Base-by-base conservation (phyloP, 1,140 invertebrate genomes). In the Andricus grossulariae region DNA sequence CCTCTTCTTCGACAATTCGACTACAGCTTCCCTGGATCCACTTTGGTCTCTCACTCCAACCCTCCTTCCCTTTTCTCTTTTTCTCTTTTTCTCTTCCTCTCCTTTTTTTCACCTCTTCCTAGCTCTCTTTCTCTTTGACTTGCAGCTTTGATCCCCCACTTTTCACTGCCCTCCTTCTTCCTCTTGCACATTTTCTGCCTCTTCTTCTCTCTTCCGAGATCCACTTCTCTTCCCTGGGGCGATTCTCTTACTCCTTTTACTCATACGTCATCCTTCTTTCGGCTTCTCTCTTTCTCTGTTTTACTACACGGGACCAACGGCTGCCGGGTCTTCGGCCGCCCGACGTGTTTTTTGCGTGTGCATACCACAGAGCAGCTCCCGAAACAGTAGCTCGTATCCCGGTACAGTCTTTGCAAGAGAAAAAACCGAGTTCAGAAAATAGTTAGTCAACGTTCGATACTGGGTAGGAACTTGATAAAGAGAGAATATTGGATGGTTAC, bases 301-400 rank as follows among this genome's bases (percentile, higher is more conserved):
- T 84, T 82, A 83, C 81, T 80, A 81, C 82, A 81, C 76, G 76
- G 32, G 60, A 66, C 60, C 75, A 80, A 77, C 78, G 80, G 78
- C 81, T 81, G 77, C 75, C 79, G 81, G 79, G 79, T 82, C 79
- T 88, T 90, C 88, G 85, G 89, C 86, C 86, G 90, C 91, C 88
- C 86, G 90, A 90, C 90, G 89, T 90, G 90, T 91, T 92, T 91
- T 92, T 92, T 92, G 89, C 86, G 83, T 85, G 87, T 91, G 90
- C 90, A 92, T 92, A 91, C 90, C 91, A 90, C 87, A 84, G 82
- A 88, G 85, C 85, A 85, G 90, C 90, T 91, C 89, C 90, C 90
- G 90, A 91, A 91, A 91, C 91, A 91, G 90, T 91, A 91, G 90
- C 91, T 85, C 84, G 86, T 88, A 84, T 83, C 77, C 82, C 75